Percentiles rank a stretch among this genome's conserved stretches.
Evolutionary conservation across 2,888 invertebrate genomes (phyloP).

Genomic region (Quadroppia sp.): DNA sequence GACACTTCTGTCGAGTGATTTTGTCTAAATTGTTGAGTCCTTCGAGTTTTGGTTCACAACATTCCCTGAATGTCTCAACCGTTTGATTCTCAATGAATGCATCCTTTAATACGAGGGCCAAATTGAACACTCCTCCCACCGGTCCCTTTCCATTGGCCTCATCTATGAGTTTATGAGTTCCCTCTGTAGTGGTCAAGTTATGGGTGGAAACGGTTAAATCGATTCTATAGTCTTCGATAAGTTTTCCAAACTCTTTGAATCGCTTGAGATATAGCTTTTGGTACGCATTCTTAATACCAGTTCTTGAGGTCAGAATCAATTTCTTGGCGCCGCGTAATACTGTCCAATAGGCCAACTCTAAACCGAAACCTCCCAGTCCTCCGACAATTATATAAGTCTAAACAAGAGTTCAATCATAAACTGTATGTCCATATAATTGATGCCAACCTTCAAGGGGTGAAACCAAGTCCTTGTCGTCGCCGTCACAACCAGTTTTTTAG

Average conservation of each 20-base stretch:
- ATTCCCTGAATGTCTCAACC: constrained; percentile 70
- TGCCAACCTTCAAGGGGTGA: constrained; percentile 75
- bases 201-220: constrained; percentile 64
- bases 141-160: constrained; percentile 65
- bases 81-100: constrained; percentile 81
- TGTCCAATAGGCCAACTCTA: constrained; percentile 88
- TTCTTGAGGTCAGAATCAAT: constrained; percentile 80
- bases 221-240: constrained; percentile 54
- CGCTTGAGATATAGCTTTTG: constrained; percentile 76
- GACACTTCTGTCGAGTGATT: constrained; percentile 70
- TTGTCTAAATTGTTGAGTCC: constrained; percentile 77
- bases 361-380: constrained; percentile 92
- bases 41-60: constrained; percentile 74
- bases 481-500: constrained; percentile 42
- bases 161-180: constrained; percentile 65
- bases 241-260: constrained; percentile 60
- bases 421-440: too few species aligned
- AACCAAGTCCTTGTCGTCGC: constrained; percentile 55
- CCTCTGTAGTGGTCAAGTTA: constrained; percentile 66
- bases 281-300: constrained; percentile 85
- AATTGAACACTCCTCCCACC: constrained; percentile 84
- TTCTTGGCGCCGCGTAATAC: constrained; percentile 78
- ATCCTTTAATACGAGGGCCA: constrained; percentile 76
- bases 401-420: too few species aligned
- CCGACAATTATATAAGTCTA: constrained; percentile 59